A percentile compares a stretch with the other conserved stretches of the same genome.
These are phyloP conservation scores for Pygoscelis adeliae DNA, from an alignment of 2,113 vertebrate species.

Conservation along the genomic window DNA sequence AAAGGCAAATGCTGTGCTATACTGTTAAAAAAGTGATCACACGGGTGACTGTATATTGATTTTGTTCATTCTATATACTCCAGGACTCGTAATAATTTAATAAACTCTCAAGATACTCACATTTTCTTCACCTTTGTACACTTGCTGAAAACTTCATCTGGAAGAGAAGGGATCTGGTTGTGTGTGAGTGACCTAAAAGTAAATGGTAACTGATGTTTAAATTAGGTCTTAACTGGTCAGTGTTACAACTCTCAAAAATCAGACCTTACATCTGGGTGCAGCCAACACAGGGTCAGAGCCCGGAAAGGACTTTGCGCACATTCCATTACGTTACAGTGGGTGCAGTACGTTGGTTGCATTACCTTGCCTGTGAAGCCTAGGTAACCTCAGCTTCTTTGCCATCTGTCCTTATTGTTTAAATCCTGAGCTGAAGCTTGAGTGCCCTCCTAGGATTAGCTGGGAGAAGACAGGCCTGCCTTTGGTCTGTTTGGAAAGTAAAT, in stretches of 20 bases:
- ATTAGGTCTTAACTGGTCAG: background rate
- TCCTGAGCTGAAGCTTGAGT: background rate
- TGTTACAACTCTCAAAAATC: background rate
- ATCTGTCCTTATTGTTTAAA: background rate
- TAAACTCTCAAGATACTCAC: conserved; percentile 64
- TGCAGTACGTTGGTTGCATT: fast-evolving
- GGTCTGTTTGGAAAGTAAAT: background rate
- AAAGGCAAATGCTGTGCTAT: background rate
- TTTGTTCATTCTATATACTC: background rate
- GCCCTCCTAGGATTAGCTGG: background rate
- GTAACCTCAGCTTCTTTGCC: background rate
- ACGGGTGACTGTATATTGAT: background rate
- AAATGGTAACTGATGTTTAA: background rate
- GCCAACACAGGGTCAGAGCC: background rate
- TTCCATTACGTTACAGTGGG: fast-evolving
- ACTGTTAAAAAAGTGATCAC: background rate
- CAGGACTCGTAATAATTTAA: background rate
- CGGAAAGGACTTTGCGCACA: background rate
- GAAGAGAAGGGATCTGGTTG: conserved; percentile 74
- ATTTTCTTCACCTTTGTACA: conserved; percentile 75
- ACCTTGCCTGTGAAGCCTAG: background rate
- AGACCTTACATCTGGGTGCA: background rate
- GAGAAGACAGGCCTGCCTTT: background rate
- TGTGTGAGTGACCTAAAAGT: conserved; percentile 76
- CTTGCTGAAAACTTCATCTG: conserved; percentile 76